Conservation (phyloP, 37 sponge, comb jelly and placozoan genomes). For the Cladorhizidae sp. region DNA sequence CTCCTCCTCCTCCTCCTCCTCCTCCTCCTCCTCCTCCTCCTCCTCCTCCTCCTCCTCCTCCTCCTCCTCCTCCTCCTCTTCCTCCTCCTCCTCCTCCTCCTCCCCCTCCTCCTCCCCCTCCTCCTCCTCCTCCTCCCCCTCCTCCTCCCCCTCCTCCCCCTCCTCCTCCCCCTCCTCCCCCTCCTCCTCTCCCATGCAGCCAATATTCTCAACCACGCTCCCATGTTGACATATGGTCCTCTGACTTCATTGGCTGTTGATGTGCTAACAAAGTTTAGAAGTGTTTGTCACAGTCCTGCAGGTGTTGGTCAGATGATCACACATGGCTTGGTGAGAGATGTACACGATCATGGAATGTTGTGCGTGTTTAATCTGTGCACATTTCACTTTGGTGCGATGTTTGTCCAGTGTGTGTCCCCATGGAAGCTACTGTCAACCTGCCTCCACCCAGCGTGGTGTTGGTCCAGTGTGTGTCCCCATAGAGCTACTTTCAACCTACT, state of each 20-base stretch:
- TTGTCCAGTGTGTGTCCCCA: too few relatives aligned
- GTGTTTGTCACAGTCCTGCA: background rate
- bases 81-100: background rate
- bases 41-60: background rate
- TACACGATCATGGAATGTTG: too few relatives aligned
- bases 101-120: background rate
- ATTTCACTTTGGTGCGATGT: too few relatives aligned
- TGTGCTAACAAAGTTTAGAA: background rate
- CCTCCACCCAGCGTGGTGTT: too few relatives aligned
- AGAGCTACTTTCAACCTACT: too few relatives aligned
- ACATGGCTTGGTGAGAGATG: background rate
- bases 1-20: background rate
- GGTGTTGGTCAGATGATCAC: background rate
- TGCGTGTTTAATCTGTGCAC: too few relatives aligned
- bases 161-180: background rate
- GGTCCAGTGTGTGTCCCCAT: too few relatives aligned
- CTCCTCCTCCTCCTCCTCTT: background rate
- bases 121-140: background rate
- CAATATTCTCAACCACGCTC: conserved; percentile 8
- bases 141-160: background rate
- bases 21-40: background rate
- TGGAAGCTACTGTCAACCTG: too few relatives aligned
- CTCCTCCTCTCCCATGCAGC: background rate
- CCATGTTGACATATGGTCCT: background rate
- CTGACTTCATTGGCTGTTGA: background rate